Evolutionary conservation across 2,797 vertebrate genomes (phyloP).

Genomic region (Silurus aristotelis): DNA sequence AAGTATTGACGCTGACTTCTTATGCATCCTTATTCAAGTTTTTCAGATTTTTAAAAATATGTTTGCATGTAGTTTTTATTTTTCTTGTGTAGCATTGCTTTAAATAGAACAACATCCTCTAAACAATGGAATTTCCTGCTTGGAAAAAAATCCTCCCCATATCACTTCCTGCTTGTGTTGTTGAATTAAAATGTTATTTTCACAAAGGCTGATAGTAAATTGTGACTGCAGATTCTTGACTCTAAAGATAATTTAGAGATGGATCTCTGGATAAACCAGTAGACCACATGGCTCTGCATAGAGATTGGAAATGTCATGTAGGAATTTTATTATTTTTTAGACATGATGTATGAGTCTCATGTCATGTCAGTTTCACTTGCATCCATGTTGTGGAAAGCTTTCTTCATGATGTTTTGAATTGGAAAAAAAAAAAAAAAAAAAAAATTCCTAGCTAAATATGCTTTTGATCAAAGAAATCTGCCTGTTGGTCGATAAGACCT

Average conservation of each 20-base stretch:
- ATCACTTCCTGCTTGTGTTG: not conserved
- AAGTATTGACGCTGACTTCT: not conserved
- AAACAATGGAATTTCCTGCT: not conserved
- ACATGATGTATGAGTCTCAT: conserved; percentile 8
- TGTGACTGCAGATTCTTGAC: not conserved
- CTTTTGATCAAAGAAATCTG: conserved; percentile 48
- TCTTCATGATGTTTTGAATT: conserved; percentile 12
- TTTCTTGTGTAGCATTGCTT: too few relatives aligned
- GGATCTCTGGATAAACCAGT: conserved; percentile 28
- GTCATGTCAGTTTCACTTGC: conserved; percentile 30
- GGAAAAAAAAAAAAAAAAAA: not conserved
- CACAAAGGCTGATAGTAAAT: not conserved
- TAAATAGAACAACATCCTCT: not conserved
- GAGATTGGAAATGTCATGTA: conserved; percentile 30
- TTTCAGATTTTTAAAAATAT: too few relatives aligned
- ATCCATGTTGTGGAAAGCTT: conserved; percentile 27
- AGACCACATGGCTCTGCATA: conserved; percentile 5
- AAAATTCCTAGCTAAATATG: not conserved
- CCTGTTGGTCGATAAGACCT: conserved; percentile 2
- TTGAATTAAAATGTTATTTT: not conserved
- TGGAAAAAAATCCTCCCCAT: not conserved
- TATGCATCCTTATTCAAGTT: not conserved
- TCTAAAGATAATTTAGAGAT: conserved; percentile 13
- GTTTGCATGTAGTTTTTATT: not conserved
- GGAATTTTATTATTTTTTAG: conserved; percentile 6